Base-by-base conservation (phyloP, 2,113 vertebrate species). In the Saiga tatarica region DNA sequence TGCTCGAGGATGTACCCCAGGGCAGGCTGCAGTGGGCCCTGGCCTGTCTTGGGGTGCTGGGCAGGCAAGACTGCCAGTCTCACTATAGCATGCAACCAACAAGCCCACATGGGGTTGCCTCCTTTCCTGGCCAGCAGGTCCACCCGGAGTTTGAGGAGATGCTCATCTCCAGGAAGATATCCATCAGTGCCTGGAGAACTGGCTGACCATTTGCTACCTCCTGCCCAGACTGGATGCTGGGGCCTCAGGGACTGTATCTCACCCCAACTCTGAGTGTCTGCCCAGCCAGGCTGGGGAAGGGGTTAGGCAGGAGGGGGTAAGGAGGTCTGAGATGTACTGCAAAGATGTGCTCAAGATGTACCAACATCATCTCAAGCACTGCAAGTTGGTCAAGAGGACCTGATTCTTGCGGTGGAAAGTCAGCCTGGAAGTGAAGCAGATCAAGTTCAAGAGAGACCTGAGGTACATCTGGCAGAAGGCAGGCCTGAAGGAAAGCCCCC, bases 281-380 rank as follows among this genome's bases (percentile, higher is more conserved):
- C 92, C 99, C 0, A 0, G 78, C 0, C 94, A 52, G 53, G 67
- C 11, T 6, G 88, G 96, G 21, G 82, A 95, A 8, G 98, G 98
- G 79, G 98, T 97, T 0, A 98, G 98, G 0, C 98, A 98, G 59
- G 98, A 94, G 7, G 86, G 23, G 0, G 23, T 84, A 0, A 50
- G 9, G 55, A 10, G 0, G 93, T 86, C 13, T 88, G 78, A 0
- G 88, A 19, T 4, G 9, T 0, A 0, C 52, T 6, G 17, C 67
- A 99, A 99, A 98, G 99, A 99, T 0, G 99, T 99, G 1, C 92
- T 99, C 83, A 97, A 99, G 99, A 99, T 99, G 93, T 98, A 99
- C 33, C 98, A 99, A n/a, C 98, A 99, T 97, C 98, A 98, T 8
- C 99, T 99, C 98, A 99, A 99, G 96, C 99, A 99, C 98, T 99